Evolutionary conservation across 2,113 vertebrate genomes (phyloP).

Genomic region (Mugil cephalus): DNA sequence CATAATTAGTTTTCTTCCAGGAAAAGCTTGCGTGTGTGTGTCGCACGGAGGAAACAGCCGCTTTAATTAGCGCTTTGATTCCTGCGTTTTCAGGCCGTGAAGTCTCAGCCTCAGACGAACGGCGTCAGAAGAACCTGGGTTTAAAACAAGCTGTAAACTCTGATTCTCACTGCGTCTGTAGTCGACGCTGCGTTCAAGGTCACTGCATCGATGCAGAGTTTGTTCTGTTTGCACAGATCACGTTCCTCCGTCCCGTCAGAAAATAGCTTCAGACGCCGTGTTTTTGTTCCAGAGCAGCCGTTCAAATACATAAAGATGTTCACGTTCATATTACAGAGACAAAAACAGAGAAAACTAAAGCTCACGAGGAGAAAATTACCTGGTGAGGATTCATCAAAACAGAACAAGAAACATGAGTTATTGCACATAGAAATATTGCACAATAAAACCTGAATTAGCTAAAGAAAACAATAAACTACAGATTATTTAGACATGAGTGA

Average conservation of each 20-base stretch:
- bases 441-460: no score
- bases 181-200: conserved; percentile 32
- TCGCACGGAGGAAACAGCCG: conserved; percentile 15
- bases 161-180: background rate
- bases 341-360: no score
- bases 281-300: no score
- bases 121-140: background rate
- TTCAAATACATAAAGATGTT: no score
- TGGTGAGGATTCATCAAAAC: no score
- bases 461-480: no score
- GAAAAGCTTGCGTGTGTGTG: conserved; percentile 23
- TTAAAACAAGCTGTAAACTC: background rate
- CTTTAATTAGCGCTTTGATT: conserved; percentile 46
- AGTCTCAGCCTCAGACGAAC: background rate
- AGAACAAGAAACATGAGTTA: no score
- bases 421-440: no score
- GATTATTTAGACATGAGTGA: no score
- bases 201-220: background rate
- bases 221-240: background rate
- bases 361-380: no score
- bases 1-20: conserved; percentile 63
- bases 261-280: no score
- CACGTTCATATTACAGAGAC: no score
- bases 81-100: conserved; percentile 10
- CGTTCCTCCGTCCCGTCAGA: background rate